Evolutionary conservation across 1,140 invertebrate genomes (phyloP), one percentile per base, ranked within the genome.

Genomic region (Dendroctonus valens): DNA sequence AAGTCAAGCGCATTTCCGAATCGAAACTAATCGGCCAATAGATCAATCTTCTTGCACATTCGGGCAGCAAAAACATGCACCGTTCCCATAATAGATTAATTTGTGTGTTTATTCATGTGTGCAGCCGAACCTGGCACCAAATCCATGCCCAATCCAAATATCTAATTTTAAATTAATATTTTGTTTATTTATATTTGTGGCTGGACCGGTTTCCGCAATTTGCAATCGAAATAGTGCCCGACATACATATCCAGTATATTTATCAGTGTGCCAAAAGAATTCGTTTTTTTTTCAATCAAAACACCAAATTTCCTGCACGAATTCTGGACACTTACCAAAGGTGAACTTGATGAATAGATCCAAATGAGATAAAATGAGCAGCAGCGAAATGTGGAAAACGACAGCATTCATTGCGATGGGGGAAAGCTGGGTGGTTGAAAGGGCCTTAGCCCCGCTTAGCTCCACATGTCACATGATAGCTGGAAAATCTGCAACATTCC

Each of bases 351-450:
- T 53, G 11, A 55, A 55, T 37, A 59, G 44, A 59, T 49, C 40
- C 8, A 65, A 15, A 59, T 15, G 59, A 51, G 52, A 59, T 37
- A 59, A 39, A 38, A 55, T 53, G 40, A 65, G 40, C 62, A 65
- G 54, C 7, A 41, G 41, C 62, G 55, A 65, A 53, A 59, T 59
- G 42, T 51, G 50, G 11, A 44, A n/a, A 37, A 58, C n/a, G 46
- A 65, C 64, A 59, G 64, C 64, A 65, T 65, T 58, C 64, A 65
- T 65, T 59, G 9, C 64, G 64, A 49, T 65, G 48, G n/a, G 12
- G 40, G 44, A 44, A 52, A 41, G 38, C 42, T 58, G 12, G n/a
- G 11, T 58, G 55, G 26, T 52, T 46, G 38, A 14, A 40, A 38
- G 64, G 64, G 64, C 55, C 64, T 59, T 12, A 11, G 64, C 64